Evolutionary conservation across 1,140 invertebrate genomes (phyloP), one percentile per base, ranked within the genome.

Genomic region (Lepidurus packardi): DNA sequence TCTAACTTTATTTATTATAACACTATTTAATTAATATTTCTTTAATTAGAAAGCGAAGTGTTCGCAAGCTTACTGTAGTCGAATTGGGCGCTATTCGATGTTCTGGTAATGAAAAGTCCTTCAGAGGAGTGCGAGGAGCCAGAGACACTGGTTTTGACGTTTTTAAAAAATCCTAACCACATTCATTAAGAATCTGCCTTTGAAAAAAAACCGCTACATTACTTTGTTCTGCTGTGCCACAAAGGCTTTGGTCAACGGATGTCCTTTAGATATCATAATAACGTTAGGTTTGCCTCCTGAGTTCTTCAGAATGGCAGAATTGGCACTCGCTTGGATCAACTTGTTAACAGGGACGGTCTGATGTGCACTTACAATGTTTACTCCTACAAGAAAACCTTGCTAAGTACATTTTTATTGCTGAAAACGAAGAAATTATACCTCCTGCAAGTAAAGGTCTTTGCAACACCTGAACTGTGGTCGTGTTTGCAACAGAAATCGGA

Each of bases 241-340:
- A 16, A 65, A 65, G 21, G 53, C 53, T 21, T 65, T 65, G 16
- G 53, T 65, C 53, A 65, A 65, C 0, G 53, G 53, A 16, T 65
- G 53, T 65, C 53, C 53, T 65, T 65, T 65, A 7, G 53, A 65
- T n/a, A 65, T 65, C 53, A 65, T 65, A 65, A 65, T 65, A 65
- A 65, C 53, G 13, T 65, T 65, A 13, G 53, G 53, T 16, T 65
- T 65, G 53, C 53, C 53, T 65, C 53, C 53, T 7, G 53, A 65
- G 53, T 65, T 65, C 13, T 65, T 65, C 21, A 65, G 21, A 21
- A 65, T 65, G 53, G 53, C 53, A n/a, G 53, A 65, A 65, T 65
- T 65, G 53, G 53, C 53, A 65, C 53, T 65, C 13, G 53, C 53
- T 65, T 65, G 53, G 7, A 65, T 65, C 21, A 65, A 65, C 21